Evolutionary conservation across 1,140 invertebrate genomes (phyloP), one percentile per base, ranked within the genome.

Genomic region (Trichonephila clavata): DNA sequence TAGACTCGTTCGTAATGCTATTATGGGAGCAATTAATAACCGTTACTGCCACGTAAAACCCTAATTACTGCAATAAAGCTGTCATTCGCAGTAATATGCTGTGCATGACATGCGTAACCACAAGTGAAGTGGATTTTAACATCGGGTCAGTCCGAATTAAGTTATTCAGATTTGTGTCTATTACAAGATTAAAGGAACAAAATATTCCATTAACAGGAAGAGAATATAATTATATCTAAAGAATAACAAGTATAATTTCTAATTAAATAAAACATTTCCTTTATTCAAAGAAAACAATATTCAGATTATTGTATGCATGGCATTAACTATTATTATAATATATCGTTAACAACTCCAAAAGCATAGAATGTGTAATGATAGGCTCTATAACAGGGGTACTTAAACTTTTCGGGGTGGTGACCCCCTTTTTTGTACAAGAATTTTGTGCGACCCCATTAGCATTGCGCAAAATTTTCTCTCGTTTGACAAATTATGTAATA

Each of bases 51-150:
- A 32, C 71, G 32, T 77, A 77, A 77, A 77, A 77, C 27, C 24
- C 71, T 32, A 77, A 77, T 32, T 77, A 77, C 71, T 39, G 18
- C 71, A 77, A 77, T 77, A 32, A 77, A 77, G 32, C 71, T 77
- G 32, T 77, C 71, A 77, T 27, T 77, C 27, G 71, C 16, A 18
- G 71, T 18, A 77, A 77, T 77, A 27, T 7, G 4, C 5, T 24
- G 32, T 77, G 71, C 32, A 77, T 39, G 18, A 39, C 71, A 77
- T 77, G 71, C 32, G 71, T 77, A 77, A 77, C 18, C 27, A 27
- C 27, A 77, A 32, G 27, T 77, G 71, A 77, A 14, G 16, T 13
- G 4, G 24, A 77, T 77, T 77, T 77, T 77, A 39, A 27, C 4
- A 5, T 77, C 7, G 27, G 27, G 14, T 68, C 18, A 16, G 18